phyloP scores from a whole-genome alignment of 1,140 invertebrate genomes.

The Euglossa dilemma region DNA sequence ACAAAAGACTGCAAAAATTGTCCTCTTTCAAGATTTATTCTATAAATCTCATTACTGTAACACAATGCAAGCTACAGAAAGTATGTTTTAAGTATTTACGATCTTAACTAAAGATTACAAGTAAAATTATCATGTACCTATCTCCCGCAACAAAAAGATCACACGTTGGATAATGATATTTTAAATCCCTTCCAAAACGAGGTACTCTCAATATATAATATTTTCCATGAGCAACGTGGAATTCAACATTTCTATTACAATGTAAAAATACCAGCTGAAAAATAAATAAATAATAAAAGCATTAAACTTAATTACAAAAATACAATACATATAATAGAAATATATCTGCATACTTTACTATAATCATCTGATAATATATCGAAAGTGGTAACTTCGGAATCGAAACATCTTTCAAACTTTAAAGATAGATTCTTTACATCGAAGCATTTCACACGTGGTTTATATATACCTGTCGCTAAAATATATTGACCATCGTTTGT shows the following conservation, averaged over 20 bases:
- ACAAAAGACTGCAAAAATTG: constrained; percentile 94
- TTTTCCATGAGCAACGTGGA: constrained; percentile 95
- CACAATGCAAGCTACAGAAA: constrained; percentile 23
- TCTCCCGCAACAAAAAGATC: constrained; percentile 96
- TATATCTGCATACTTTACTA: constrained; percentile 86
- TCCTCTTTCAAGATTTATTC: constrained; percentile 97
- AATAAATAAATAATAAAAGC: constrained; percentile 22
- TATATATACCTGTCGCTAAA: constrained; percentile 97
- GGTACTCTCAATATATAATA: constrained; percentile 97
- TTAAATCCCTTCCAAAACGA: constrained; percentile 96
- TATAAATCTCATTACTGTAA: constrained; percentile 93
- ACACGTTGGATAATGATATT: constrained; percentile 94
- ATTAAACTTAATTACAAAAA: not conserved
- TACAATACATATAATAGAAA: not conserved
- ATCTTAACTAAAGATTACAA: constrained; percentile 87
- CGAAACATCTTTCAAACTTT: constrained; percentile 99
- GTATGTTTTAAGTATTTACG: constrained; percentile 29
- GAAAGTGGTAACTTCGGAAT: constrained; percentile 96
- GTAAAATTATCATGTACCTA: constrained; percentile 77
- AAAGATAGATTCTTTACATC: constrained; percentile 98
- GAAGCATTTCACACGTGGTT: constrained; percentile 97
- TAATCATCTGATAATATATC: constrained; percentile 95
- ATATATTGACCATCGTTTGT: constrained; percentile 97
- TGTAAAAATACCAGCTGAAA: constrained; percentile 90
- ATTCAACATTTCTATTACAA: constrained; percentile 95